Evolutionary conservation across 1,140 invertebrate species (phyloP).

Genomic region (Bombus polaris): DNA sequence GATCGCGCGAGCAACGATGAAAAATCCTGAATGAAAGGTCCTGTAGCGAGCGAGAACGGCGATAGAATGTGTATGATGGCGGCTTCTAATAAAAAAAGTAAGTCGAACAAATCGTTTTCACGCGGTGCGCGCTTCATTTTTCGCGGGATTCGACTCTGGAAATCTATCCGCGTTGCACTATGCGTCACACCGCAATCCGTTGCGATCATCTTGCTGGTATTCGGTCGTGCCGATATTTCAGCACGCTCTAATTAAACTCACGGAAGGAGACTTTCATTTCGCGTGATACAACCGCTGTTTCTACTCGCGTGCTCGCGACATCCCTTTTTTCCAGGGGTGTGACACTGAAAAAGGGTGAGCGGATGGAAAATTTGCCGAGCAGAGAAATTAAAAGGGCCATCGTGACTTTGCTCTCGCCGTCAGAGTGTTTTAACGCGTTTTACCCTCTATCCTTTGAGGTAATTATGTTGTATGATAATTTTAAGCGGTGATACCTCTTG

Average conservation of each 20-base stretch:
- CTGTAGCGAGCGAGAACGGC: not conserved
- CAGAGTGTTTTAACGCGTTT: conserved; percentile 2
- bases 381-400: conserved; percentile 25
- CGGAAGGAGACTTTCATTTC: conserved; percentile 43
- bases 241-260: conserved; percentile 43
- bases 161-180: conserved; percentile 14
- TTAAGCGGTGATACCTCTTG: not conserved
- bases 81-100: not conserved
- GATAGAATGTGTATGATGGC: not conserved
- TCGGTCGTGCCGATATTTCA: conserved; percentile 20
- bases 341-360: not conserved
- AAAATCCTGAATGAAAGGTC: conserved; percentile 16
- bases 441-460: not conserved
- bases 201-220: conserved; percentile 29
- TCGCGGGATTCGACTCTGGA: not conserved
- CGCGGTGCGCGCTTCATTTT: not conserved
- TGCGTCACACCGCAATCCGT: conserved; percentile 16
- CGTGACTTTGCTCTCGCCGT: conserved; percentile 7
- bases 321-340: not conserved
- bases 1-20: not conserved
- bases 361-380: conserved; percentile 26
- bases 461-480: conserved; percentile 1
- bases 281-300: not conserved
- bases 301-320: not conserved
- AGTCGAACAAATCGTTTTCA: conserved; percentile 32